Evolutionary conservation across 1,140 invertebrate species (phyloP).

Genomic region (Bombyx mandarina): DNA sequence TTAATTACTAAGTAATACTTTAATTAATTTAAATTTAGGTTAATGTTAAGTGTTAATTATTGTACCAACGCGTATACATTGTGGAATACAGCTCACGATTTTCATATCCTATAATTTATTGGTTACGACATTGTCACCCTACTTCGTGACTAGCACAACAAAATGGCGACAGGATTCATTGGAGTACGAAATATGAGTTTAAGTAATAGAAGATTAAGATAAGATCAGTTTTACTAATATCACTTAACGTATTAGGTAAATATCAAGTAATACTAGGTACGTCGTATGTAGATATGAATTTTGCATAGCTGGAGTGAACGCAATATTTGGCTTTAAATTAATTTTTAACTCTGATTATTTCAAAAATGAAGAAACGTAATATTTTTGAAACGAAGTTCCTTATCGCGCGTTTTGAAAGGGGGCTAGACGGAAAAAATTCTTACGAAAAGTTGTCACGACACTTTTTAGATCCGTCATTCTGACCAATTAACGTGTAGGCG

Average conservation of each 20-base stretch:
- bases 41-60: constrained; percentile 46
- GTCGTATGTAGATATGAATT: background rate
- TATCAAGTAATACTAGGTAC: background rate
- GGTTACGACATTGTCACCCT: background rate
- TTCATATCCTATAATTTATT: constrained; percentile 12
- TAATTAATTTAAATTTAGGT: constrained; percentile 21
- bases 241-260: background rate
- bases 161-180: background rate
- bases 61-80: constrained; percentile 68
- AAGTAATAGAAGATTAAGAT: background rate
- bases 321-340: too few relatives aligned
- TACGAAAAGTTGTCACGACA: too few relatives aligned
- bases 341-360: too few relatives aligned
- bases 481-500: too few relatives aligned
- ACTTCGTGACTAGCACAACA: background rate
- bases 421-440: too few relatives aligned
- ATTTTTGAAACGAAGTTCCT: too few relatives aligned
- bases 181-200: background rate
- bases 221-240: background rate
- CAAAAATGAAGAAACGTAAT: too few relatives aligned
- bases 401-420: too few relatives aligned
- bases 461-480: too few relatives aligned
- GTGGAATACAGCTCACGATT: constrained; percentile 53
- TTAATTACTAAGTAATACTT: constrained; percentile 37
- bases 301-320: too few relatives aligned